phyloP scores from a whole-genome alignment of 2,888 invertebrate genomes.

The Platycheirus rosarum region DNA sequence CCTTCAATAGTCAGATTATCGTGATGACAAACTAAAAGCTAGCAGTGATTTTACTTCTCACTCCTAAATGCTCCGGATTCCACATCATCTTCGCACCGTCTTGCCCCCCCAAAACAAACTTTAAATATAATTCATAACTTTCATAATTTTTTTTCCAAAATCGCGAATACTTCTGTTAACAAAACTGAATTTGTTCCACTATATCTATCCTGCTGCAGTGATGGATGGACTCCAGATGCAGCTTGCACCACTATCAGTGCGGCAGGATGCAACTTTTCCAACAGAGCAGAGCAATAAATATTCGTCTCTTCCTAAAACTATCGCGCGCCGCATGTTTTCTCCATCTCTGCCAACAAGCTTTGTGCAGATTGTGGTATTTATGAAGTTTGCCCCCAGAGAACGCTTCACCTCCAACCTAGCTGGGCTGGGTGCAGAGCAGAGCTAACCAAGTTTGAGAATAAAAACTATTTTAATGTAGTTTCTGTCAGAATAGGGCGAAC shows the following conservation, averaged over 20 bases:
- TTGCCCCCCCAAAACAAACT: constrained; percentile 49
- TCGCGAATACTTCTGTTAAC: constrained; percentile 70
- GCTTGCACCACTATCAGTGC: constrained; percentile 32
- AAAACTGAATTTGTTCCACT: constrained; percentile 73
- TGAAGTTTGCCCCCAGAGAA: constrained; percentile 51
- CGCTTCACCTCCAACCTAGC: constrained; percentile 14
- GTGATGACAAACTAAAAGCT: too few species aligned
- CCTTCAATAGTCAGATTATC: too few species aligned
- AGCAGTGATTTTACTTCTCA: too few species aligned
- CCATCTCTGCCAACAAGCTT: constrained; percentile 30
- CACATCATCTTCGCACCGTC: too few species aligned
- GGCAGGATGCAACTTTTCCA: constrained; percentile 67
- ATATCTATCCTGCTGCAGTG: constrained; percentile 52
- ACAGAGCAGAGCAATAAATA: constrained; percentile 11
- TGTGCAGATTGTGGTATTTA: constrained; percentile 61
- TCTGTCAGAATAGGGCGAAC: constrained; percentile 7
- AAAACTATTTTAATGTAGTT: constrained; percentile 50
- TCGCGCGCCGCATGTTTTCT: constrained; percentile 36
- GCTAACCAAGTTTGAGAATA: constrained; percentile 30
- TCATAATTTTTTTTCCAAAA: constrained; percentile 61
- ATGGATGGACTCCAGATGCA: constrained; percentile 72
- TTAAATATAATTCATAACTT: constrained; percentile 72
- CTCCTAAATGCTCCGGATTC: too few species aligned
- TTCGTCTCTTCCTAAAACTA: constrained; percentile 3
- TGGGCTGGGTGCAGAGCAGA: not conserved